phyloP scores from a whole-genome alignment of 1,140 invertebrate genomes.

The Bombus ignitus region DNA sequence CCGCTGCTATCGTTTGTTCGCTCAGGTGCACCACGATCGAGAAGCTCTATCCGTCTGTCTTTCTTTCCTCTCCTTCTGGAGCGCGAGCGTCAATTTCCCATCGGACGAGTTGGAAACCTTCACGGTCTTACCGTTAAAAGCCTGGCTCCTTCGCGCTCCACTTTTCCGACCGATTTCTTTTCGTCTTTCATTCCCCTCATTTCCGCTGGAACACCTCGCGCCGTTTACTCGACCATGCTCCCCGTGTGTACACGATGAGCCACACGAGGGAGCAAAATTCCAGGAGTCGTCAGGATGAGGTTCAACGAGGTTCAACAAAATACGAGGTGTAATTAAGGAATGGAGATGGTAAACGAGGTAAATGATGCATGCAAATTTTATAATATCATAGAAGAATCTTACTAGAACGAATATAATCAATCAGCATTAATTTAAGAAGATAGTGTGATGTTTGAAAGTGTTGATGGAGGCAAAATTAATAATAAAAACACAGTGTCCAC shows the following conservation, averaged over 20 bases:
- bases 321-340: background rate
- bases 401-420: background rate
- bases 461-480: too few relatives aligned
- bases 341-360: background rate
- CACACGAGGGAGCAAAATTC: background rate
- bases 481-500: too few relatives aligned
- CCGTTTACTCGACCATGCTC: conserved; percentile 12
- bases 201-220: conserved; percentile 46
- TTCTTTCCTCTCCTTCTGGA: too few relatives aligned
- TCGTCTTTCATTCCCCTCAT: conserved; percentile 34
- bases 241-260: background rate
- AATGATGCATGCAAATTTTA: background rate
- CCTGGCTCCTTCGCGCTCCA: conserved; percentile 46
- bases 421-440: background rate
- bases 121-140: conserved; percentile 65
- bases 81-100: conserved; percentile 57
- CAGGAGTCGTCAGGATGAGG: background rate
- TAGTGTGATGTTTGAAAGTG: too few relatives aligned
- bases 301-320: background rate
- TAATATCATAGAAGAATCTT: background rate
- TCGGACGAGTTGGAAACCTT: conserved; percentile 48
- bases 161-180: conserved; percentile 43
- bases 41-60: background rate
- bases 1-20: background rate
- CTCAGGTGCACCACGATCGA: background rate